These are phyloP conservation scores for Antechinus stuartii DNA, from an alignment of 2,113 vertebrate species.

Conservation along the genomic window DNA sequence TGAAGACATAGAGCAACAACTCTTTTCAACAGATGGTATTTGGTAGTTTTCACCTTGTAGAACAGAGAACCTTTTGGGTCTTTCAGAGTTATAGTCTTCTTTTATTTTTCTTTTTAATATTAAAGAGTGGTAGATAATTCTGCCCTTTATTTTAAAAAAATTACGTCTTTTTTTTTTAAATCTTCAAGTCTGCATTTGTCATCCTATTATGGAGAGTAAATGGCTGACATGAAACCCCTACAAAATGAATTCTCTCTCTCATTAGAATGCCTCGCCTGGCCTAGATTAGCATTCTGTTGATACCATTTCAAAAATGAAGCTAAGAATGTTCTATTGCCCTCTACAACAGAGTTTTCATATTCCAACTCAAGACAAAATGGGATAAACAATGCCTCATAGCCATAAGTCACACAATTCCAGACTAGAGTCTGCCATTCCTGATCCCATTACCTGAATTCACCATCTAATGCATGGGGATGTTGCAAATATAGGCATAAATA, in stretches of 20 bases:
- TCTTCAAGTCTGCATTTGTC: constrained; percentile 62
- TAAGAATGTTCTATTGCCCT: constrained; percentile 48
- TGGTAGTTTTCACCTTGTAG: constrained; percentile 53
- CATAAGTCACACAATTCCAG: constrained; percentile 31
- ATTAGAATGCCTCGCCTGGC: constrained; percentile 42
- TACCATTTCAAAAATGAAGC: constrained; percentile 43
- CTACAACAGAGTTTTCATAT: constrained; percentile 61
- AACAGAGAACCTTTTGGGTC: constrained; percentile 52
- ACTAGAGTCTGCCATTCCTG: background rate
- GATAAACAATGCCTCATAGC: constrained; percentile 24
- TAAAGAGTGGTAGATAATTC: constrained; percentile 54
- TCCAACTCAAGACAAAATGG: constrained; percentile 41
- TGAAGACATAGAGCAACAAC: constrained; percentile 22
- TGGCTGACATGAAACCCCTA: constrained; percentile 62
- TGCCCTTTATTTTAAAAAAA: constrained; percentile 47
- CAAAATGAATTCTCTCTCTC: constrained; percentile 64
- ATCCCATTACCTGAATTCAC: constrained; percentile 13
- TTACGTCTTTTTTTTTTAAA: constrained; percentile 13
- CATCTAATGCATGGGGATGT: constrained; percentile 25
- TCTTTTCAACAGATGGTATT: constrained; percentile 53
- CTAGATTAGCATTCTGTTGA: constrained; percentile 54
- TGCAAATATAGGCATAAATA: constrained; percentile 41
- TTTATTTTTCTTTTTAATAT: constrained; percentile 42
- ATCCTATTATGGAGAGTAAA: constrained; percentile 61
- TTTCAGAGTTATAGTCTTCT: constrained; percentile 57